Conservation (phyloP, 2,888 invertebrate genomes). For the Anagyrus pseudococci region DNA sequence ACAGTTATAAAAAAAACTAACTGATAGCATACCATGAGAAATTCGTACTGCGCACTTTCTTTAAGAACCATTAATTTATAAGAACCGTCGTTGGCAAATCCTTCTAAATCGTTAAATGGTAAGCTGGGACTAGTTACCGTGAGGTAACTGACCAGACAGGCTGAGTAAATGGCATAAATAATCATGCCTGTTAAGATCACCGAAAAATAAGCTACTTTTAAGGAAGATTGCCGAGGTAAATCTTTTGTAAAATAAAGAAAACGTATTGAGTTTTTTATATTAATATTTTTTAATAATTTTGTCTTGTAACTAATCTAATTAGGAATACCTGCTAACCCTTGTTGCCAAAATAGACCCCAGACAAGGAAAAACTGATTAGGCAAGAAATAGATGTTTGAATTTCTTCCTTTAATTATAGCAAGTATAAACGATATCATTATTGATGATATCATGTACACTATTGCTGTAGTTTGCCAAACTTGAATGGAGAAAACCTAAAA, state of each 20-base stretch:
- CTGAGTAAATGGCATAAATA: constrained; percentile 13
- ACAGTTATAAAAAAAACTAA: background rate
- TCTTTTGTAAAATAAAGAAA: background rate
- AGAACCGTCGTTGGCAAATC: constrained; percentile 13
- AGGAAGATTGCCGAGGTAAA: background rate
- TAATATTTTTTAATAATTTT: background rate
- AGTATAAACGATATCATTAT: background rate
- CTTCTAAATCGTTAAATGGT: constrained; percentile 9
- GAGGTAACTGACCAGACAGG: constrained; percentile 20
- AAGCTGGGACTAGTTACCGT: constrained; percentile 11
- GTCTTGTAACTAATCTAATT: too few relatives aligned
- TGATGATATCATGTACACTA: background rate
- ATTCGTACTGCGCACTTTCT: constrained; percentile 2
- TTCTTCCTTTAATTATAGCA: background rate
- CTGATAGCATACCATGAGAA: background rate
- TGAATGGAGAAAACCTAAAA: background rate
- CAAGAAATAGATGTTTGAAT: background rate
- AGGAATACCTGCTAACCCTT: constrained; percentile 30
- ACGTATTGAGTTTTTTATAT: background rate
- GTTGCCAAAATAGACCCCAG: constrained; percentile 40
- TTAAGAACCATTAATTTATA: constrained; percentile 7
- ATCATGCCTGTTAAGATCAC: constrained; percentile 1
- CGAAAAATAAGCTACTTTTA: constrained; percentile 12
- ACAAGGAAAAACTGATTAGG: constrained; percentile 17
- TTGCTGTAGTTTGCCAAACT: background rate